A percentile compares a stretch with the other conserved stretches of the same genome.
Conservation (phyloP, 1,140 invertebrate genomes). For the Drosophila tani region DNA sequence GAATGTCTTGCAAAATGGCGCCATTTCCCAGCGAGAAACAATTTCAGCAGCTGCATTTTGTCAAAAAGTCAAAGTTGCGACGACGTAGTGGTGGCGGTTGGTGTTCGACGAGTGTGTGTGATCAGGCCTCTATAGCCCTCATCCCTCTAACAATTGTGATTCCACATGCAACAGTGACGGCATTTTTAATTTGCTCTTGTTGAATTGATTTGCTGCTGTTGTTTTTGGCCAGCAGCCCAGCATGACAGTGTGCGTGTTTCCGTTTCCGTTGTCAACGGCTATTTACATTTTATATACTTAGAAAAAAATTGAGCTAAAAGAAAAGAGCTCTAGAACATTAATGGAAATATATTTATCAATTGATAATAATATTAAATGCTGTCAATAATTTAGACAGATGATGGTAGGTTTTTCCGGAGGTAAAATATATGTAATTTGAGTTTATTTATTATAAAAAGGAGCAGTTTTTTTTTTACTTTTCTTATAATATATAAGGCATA, state of each 20-base stretch:
- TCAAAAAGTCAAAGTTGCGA: slow-evolving; percentile 57
- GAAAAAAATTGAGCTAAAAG: neutral
- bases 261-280: slow-evolving; percentile 60
- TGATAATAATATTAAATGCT: neutral
- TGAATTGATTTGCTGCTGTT: slow-evolving; percentile 65
- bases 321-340: too few relatives aligned
- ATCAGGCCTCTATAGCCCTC: too few relatives aligned
- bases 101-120: neutral
- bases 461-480: too few relatives aligned
- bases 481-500: too few relatives aligned
- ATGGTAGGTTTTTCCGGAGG: too few relatives aligned
- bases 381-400: neutral
- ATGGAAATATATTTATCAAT: neutral
- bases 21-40: slow-evolving; percentile 41
- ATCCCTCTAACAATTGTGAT: slow-evolving; percentile 37
- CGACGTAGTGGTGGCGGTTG: slow-evolving; percentile 3
- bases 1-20: slow-evolving; percentile 56
- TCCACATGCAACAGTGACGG: slow-evolving; percentile 63
- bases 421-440: too few relatives aligned
- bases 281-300: neutral
- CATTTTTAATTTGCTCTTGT: slow-evolving; percentile 75
- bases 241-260: slow-evolving; percentile 51
- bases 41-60: slow-evolving; percentile 73
- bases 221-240: slow-evolving; percentile 8
- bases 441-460: too few relatives aligned